Conservation (phyloP, 2,113 vertebrate genomes). For the Tragelaphus scriptus region DNA sequence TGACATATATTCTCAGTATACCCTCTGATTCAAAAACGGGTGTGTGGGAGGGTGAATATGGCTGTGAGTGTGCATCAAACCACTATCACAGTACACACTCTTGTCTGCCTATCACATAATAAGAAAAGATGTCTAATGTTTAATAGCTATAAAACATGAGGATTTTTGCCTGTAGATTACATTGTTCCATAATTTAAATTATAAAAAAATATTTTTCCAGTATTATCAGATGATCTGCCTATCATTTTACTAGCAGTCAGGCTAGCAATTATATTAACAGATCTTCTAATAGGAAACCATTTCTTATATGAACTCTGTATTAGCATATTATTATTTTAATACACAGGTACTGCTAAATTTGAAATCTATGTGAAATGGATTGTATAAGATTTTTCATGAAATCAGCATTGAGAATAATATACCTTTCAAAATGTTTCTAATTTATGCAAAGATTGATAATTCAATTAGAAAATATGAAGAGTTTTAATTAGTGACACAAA, state of each 20-base stretch:
- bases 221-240: not conserved
- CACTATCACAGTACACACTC: not conserved
- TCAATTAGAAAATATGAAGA: not conserved
- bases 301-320: not conserved
- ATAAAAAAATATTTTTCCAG: not conserved
- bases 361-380: not conserved
- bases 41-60: not conserved
- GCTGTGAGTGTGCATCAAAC: not conserved
- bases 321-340: not conserved
- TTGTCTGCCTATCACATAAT: not conserved
- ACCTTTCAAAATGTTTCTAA: not conserved
- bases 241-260: not conserved
- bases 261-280: not conserved
- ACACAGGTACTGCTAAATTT: not conserved
- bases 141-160: not conserved
- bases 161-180: not conserved
- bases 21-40: not conserved
- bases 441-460: not conserved
- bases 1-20: not conserved
- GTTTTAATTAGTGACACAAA: not conserved
- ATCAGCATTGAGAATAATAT: not conserved
- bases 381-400: not conserved
- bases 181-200: not conserved
- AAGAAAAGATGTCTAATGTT: not conserved
- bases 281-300: not conserved